Conservation (phyloP, 2,888 invertebrate species). For the Thyatira batis region DNA sequence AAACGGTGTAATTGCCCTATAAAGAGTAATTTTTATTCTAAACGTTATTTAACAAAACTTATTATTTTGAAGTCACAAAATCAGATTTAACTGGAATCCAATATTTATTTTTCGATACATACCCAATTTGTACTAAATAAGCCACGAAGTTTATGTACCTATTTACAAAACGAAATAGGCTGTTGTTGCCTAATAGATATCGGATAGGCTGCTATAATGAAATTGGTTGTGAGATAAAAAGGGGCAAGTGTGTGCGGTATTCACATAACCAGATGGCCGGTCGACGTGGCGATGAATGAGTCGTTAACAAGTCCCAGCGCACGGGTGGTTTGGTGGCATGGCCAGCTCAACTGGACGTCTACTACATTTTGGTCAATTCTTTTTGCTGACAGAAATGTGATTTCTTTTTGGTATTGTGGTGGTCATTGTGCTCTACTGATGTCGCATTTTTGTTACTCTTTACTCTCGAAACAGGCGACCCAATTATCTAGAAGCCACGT, state of each 20-base stretch:
- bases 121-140: no score
- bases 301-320: conserved; percentile 55
- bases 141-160: not conserved
- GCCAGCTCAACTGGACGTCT: not conserved
- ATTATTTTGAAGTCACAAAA: no score
- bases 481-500: no score
- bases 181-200: not conserved
- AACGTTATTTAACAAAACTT: no score
- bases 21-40: no score
- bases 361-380: not conserved
- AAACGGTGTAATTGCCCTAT: no score
- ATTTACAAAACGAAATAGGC: not conserved
- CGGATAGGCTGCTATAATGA: conserved; percentile 16
- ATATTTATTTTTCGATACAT: no score
- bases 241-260: conserved; percentile 40
- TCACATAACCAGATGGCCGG: conserved; percentile 63
- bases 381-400: not conserved
- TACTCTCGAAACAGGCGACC: no score
- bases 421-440: not conserved
- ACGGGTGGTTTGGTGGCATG: not conserved
- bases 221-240: conserved; percentile 44
- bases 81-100: no score
- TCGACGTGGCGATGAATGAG: conserved; percentile 55
- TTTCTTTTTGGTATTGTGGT: not conserved
- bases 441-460: no score